phyloP scores from a whole-genome alignment of 2,888 invertebrate genomes.

The Gymnosoma rotundatum region DNA sequence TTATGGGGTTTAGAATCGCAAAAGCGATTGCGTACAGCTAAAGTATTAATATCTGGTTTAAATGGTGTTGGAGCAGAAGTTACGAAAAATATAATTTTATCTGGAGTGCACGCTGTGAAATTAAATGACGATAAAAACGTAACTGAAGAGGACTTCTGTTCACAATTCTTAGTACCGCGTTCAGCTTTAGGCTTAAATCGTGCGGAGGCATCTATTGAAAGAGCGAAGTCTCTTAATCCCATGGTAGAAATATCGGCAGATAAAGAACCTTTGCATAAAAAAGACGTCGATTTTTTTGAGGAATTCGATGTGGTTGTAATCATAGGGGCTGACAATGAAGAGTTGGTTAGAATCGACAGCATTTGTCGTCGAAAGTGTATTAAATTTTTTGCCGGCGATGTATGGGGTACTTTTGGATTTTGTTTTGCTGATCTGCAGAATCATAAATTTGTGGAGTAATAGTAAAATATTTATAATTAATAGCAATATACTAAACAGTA shows the following conservation, averaged over 20 bases:
- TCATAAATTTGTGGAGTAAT: conserved; percentile 91
- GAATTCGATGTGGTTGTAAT: conserved; percentile 93
- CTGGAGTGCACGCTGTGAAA: conserved; percentile 95
- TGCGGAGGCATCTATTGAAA: conserved; percentile 90
- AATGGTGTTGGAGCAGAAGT: conserved; percentile 97
- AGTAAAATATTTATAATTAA: neutral
- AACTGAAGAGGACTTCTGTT: conserved; percentile 87
- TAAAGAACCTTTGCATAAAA: conserved; percentile 85
- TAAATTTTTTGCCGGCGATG: conserved; percentile 94
- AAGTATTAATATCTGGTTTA: conserved; percentile 93
- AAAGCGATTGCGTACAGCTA: conserved; percentile 93
- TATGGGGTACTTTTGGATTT: conserved; percentile 96
- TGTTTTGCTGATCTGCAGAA: conserved; percentile 94
- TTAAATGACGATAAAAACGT: conserved; percentile 90
- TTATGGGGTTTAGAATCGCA: conserved; percentile 99
- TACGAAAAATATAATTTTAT: conserved; percentile 96
- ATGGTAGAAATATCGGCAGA: conserved; percentile 93
- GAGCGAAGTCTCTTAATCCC: conserved; percentile 94
- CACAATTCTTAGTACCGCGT: conserved; percentile 92
- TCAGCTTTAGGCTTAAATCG: conserved; percentile 91
- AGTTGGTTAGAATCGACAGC: conserved; percentile 89
- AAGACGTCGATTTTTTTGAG: conserved; percentile 88
- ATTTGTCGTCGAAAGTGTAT: conserved; percentile 89
- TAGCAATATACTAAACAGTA: neutral
- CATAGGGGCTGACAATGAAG: conserved; percentile 88